Percentiles rank a stretch among this genome's conserved stretches.
phyloP scores from a whole-genome alignment of 2,888 invertebrate species.

The Meganola albula region DNA sequence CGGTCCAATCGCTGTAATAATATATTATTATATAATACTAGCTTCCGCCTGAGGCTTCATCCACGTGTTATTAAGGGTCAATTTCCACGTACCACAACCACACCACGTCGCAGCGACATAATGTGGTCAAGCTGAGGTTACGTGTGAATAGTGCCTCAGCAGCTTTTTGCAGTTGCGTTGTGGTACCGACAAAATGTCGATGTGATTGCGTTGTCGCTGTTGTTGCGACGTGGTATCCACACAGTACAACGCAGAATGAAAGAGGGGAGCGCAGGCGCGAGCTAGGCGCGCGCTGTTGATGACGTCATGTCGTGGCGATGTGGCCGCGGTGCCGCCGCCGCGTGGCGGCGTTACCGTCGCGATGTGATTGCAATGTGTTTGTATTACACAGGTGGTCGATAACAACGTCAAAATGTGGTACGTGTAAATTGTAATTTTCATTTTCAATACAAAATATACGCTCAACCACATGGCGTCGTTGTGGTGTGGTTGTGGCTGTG shows the following conservation, averaged over 20 bases:
- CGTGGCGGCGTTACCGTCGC: constrained; percentile 17
- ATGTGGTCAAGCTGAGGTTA: too few relatives aligned
- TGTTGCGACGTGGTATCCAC: too few relatives aligned
- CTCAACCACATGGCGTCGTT: not conserved
- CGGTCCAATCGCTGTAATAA: too few relatives aligned
- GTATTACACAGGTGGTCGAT: constrained; percentile 5
- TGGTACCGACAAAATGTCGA: too few relatives aligned
- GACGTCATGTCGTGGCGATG: constrained; percentile 20
- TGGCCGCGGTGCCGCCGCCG: constrained; percentile 18
- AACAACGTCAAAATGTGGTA: constrained; percentile 11
- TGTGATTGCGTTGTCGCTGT: too few relatives aligned
- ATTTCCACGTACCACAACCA: too few relatives aligned
- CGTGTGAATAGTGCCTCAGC: too few relatives aligned
- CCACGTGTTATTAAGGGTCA: too few relatives aligned
- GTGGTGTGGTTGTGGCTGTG: not conserved
- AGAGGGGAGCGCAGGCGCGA: constrained; percentile 5
- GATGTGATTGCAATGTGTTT: constrained; percentile 8
- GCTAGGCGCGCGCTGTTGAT: constrained; percentile 19
- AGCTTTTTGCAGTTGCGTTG: too few relatives aligned
- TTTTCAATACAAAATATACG: constrained; percentile 3
- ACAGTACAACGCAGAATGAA: constrained; percentile 15
- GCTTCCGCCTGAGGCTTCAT: too few relatives aligned
- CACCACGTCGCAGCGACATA: too few relatives aligned
- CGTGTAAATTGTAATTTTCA: constrained; percentile 10
- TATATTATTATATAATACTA: too few relatives aligned